Base-by-base conservation (phyloP, 2,113 vertebrate species). In the Lagopus leucura region DNA sequence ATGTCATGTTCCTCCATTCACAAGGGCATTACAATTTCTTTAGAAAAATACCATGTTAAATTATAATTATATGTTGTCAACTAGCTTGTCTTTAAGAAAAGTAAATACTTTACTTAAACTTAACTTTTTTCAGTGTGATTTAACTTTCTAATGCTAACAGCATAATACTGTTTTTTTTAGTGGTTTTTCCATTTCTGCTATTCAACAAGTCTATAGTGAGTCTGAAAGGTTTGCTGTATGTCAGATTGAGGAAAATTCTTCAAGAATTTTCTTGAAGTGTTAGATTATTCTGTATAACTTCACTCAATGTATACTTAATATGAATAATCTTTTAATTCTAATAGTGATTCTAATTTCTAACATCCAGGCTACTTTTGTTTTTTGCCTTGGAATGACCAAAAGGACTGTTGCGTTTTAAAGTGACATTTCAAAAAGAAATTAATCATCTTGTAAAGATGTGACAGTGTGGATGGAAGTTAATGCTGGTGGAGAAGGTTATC, bases 331-430 rank as follows among this genome's bases (percentile, higher is more conserved):
- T 64, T 64, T 64, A 64, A 40, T 64, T 64, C 36, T 36, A 28
- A n/a, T 25, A 30, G 20, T 78, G 48, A 45, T 87, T 79, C 32
- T 79, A 8, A 43, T 65, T 88, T 82, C 30, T 57, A 73, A 36
- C 21, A n/a, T 28, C 25, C 15, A 4, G 82, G 11, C 54, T 61
- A 0, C 21, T 22, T 34, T 60, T 34, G 19, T 1, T 0, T 36
- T 73, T 90, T 90, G 50, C 38, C 10, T 36, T 85, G 27, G 45
- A 80, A 88, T 80, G 22, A 69, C 43, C 21, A 34, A 89, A 82
- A 86, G 11, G 40, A 5, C 42, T 58, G 20, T 65, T 82, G 28
- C 43, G 20, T 66, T 66, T 66, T 90, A 10, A 88, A 81, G 60
- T 77, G 30, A 45, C 2, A 5, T 77, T 81, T 74, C 3, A 1